Conservation (phyloP, 1,140 invertebrate genomes). For the Camponotus floridanus region DNA sequence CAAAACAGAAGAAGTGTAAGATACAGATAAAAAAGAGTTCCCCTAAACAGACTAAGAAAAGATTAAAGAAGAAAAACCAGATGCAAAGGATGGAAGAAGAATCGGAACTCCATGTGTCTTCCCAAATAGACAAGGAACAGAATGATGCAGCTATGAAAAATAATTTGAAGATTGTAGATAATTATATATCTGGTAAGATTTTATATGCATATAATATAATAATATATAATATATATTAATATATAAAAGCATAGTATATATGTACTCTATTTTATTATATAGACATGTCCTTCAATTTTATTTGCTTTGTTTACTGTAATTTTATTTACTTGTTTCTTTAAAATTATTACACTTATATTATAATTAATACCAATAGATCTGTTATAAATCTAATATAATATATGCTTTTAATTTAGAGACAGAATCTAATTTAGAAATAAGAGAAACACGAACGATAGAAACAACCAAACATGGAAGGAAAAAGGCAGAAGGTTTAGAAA, state of each 20-base stretch:
- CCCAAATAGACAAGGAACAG: conserved; percentile 75
- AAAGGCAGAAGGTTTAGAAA: conserved; percentile 81
- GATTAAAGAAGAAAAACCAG: conserved; percentile 77
- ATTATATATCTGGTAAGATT: conserved; percentile 83
- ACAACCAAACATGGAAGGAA: conserved; percentile 73
- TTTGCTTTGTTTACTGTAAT: not conserved
- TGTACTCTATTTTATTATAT: not conserved
- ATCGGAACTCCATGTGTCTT: conserved; percentile 66
- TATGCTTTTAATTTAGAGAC: conserved; percentile 74
- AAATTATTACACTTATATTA: not conserved
- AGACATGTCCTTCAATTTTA: not conserved
- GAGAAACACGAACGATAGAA: conserved; percentile 76
- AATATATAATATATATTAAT: not conserved
- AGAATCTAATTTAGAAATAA: conserved; percentile 83
- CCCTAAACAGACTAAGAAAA: conserved; percentile 77
- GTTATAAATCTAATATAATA: not conserved
- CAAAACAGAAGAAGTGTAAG: conserved; percentile 78
- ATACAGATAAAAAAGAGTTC: conserved; percentile 72
- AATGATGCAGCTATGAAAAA: conserved; percentile 70
- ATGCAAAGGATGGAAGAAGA: conserved; percentile 76
- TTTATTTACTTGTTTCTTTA: not conserved
- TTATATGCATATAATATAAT: too few relatives aligned
- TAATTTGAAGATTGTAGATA: conserved; percentile 83
- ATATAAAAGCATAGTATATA: not conserved
- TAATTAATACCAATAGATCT: not conserved